These are phyloP conservation scores for Notolepis coatsorum DNA, from an alignment of 2,797 vertebrate genomes.

Conservation along the genomic window DNA sequence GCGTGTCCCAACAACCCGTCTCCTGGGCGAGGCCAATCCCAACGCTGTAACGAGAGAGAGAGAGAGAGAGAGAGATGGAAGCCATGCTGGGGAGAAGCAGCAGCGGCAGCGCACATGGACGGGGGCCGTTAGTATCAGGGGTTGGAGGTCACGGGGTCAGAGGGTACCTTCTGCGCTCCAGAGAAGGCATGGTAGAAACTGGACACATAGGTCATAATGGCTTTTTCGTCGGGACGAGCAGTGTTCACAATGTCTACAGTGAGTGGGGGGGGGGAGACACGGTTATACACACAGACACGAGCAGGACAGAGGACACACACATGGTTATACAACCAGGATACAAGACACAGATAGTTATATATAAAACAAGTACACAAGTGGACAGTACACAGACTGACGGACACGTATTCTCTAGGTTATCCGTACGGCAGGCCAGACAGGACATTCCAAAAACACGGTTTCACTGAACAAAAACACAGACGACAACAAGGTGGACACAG, in stretches of 20 bases:
- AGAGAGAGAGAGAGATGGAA: constrained; percentile 25
- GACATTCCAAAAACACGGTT: no score
- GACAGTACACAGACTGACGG: not conserved
- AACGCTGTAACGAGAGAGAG: constrained; percentile 41
- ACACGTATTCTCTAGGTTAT: no score
- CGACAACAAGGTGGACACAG: not conserved
- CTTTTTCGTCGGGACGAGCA: constrained; percentile 95
- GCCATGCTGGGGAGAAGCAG: constrained; percentile 73
- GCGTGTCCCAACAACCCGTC: constrained; percentile 35
- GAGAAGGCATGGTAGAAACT: constrained; percentile 99
- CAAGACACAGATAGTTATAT: not conserved
- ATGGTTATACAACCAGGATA: not conserved
- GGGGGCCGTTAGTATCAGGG: constrained; percentile 45
- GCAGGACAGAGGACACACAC: constrained; percentile 1
- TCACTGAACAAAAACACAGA: constrained; percentile 23
- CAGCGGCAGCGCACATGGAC: constrained; percentile 43
- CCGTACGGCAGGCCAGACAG: no score
- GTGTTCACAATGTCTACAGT: constrained; percentile 96
- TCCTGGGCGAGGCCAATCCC: constrained; percentile 32
- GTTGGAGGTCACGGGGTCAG: constrained; percentile 22
- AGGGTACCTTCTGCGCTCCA: constrained; percentile 87
- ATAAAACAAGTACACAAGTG: not conserved
- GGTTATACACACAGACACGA: constrained; percentile 47
- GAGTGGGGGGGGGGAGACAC: constrained; percentile 66
- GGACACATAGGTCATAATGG: constrained; percentile 98